Evolutionary conservation across 1,140 invertebrate species (phyloP), one percentile per base, ranked within the genome.

Genomic region (Drosophila sulfurigaster): DNA sequence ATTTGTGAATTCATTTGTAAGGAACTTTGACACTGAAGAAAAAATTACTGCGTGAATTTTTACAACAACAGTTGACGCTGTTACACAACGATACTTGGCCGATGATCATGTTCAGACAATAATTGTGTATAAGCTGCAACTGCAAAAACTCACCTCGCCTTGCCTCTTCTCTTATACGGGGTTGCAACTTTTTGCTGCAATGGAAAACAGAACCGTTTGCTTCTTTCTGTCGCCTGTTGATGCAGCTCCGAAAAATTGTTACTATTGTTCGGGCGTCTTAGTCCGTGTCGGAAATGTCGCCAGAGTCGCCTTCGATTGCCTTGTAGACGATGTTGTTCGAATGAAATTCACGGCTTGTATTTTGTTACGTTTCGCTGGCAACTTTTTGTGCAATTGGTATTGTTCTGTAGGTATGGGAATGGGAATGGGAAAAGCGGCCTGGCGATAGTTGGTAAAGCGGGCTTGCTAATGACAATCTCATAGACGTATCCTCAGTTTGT

Each of bases 341-440:
- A 88, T 88, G 81, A 88, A 88, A 88, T 88, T 88, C 85, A 89
- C 85, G 85, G 85, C 85, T 89, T 88, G 85, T 85, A 88, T 88
- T 88, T 85, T 89, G 85, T 89, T 89, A 88, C 85, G 81, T 79
- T 88, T 88, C 67, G 68, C 75, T 78, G 77, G 83, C 83, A 82
- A 83, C 78, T 85, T 88, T 88, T 88, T 88, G 79, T 71, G 63
- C 76, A 63, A 32, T 70, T 77, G 56, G 52, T 76, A 87, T 86
- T 88, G 82, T 85, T 87, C 82, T 78, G 54, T 65, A 60, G 64
- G 43, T 49, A 67, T 10, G 6, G 35, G 35, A 25, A 25, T 87
- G 65, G 71, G 45, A 54, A 59, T 52, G 69, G 63, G 38, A 52
- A 57, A 72, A 52, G 67, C 56, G 41, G 73, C 69, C 46, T 64